phyloP scores from a whole-genome alignment of 1,140 invertebrate genomes.

The Amyelois transitella region DNA sequence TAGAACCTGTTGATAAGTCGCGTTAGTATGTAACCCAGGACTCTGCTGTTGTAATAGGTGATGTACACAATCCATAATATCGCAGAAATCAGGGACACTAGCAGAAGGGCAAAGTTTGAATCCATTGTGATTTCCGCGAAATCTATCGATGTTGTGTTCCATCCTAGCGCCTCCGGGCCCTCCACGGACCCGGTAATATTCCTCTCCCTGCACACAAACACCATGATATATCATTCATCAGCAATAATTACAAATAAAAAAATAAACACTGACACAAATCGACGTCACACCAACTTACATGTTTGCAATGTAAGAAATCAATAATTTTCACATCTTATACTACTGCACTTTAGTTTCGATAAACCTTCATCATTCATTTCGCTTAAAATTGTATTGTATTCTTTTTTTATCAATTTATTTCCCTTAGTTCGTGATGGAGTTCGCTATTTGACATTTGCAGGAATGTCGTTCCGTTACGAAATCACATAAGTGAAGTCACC shows the following conservation, averaged over 20 bases:
- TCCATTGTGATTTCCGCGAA: conserved; percentile 86
- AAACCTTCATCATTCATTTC: conserved; percentile 33
- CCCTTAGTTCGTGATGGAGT: conserved; percentile 21
- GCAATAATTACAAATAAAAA: conserved; percentile 27
- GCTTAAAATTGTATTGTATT: conserved; percentile 16
- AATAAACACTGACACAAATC: neutral
- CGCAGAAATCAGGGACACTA: conserved; percentile 86
- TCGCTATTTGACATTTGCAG: conserved; percentile 6
- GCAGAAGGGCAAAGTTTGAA: conserved; percentile 83
- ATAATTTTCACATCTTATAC: conserved; percentile 48
- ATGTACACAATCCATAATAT: conserved; percentile 95
- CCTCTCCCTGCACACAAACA: conserved; percentile 39
- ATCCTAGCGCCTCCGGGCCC: conserved; percentile 71
- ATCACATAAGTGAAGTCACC: no score
- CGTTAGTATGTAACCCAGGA: conserved; percentile 92
- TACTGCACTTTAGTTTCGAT: conserved; percentile 12
- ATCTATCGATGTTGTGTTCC: conserved; percentile 75
- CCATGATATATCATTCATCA: conserved; percentile 18
- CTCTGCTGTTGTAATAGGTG: conserved; percentile 95
- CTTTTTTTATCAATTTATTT: conserved; percentile 46
- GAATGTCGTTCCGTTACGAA: neutral
- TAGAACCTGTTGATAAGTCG: conserved; percentile 92
- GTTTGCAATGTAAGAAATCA: conserved; percentile 12
- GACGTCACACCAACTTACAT: conserved; percentile 1
- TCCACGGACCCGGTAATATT: conserved; percentile 55